These are phyloP conservation scores for Crotalus helleri DNA, from an alignment of 2,113 vertebrate genomes.

Conservation along the genomic window DNA sequence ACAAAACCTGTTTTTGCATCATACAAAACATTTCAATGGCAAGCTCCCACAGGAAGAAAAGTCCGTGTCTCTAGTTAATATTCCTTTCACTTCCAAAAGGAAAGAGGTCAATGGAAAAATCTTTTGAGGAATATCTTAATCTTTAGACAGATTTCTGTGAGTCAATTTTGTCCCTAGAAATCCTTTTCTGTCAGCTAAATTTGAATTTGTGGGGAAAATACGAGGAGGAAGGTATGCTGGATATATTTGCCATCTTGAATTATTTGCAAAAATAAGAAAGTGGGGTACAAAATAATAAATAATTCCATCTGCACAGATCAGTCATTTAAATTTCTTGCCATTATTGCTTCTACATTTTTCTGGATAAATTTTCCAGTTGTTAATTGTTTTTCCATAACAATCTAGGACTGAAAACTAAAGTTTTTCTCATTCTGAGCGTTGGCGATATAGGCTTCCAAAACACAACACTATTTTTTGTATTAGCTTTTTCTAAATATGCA, in stretches of 20 bases:
- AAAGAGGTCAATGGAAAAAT: not conserved
- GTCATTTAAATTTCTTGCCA: not conserved
- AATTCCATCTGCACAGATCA: not conserved
- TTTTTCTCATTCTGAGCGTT: not conserved
- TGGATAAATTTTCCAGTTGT: not conserved
- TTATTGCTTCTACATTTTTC: not conserved
- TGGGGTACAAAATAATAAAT: not conserved
- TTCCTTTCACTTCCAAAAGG: not conserved
- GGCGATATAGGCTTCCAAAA: not conserved
- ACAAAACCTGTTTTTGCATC: not conserved
- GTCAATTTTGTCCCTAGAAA: not conserved
- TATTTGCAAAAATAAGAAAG: not conserved
- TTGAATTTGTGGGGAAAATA: not conserved
- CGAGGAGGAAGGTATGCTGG: not conserved
- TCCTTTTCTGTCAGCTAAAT: not conserved
- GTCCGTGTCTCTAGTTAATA: not conserved
- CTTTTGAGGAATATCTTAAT: not conserved
- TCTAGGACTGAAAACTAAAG: not conserved
- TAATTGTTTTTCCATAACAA: not conserved
- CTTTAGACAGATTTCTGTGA: not conserved
- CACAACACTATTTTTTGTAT: not conserved
- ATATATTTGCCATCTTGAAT: not conserved
- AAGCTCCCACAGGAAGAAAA: not conserved
- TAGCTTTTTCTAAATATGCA: not conserved
- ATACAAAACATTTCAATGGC: not conserved